Evolutionary conservation across 1,140 invertebrate genomes (phyloP).

Genomic region (Drosophila serrata): DNA sequence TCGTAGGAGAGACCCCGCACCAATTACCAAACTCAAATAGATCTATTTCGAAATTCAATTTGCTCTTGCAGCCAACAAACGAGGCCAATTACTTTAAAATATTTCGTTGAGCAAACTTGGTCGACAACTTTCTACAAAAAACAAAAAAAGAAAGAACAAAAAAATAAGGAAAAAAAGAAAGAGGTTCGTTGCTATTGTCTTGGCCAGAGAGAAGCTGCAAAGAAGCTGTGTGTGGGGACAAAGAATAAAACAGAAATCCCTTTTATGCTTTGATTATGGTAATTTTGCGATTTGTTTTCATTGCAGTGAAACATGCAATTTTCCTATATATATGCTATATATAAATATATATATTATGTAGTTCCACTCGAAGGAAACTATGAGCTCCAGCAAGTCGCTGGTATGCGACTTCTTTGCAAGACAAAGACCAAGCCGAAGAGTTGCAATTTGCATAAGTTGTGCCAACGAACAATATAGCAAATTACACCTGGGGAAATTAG

Average conservation of each 20-base stretch:
- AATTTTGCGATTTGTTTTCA: slow-evolving; percentile 77
- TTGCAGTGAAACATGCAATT: slow-evolving; percentile 75
- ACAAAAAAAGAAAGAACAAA: slow-evolving; percentile 11
- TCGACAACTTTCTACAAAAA: slow-evolving; percentile 51
- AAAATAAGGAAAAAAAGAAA: not conserved
- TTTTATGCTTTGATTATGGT: slow-evolving; percentile 77
- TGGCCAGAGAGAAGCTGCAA: slow-evolving; percentile 14
- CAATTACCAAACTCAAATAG: slow-evolving; percentile 67
- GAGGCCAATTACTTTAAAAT: slow-evolving; percentile 74
- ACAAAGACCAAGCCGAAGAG: slow-evolving; percentile 55
- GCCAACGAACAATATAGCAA: slow-evolving; percentile 31
- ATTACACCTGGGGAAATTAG: slow-evolving; percentile 3
- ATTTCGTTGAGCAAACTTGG: slow-evolving; percentile 63
- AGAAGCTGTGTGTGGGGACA: slow-evolving; percentile 17
- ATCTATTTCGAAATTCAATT: slow-evolving; percentile 69
- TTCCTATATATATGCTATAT: slow-evolving; percentile 52
- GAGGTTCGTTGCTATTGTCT: slow-evolving; percentile 42
- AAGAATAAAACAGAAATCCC: slow-evolving; percentile 50
- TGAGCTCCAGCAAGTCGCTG: slow-evolving; percentile 41
- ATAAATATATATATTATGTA: slow-evolving; percentile 36
- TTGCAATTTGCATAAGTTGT: slow-evolving; percentile 66
- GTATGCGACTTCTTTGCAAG: slow-evolving; percentile 61
- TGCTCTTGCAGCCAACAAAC: slow-evolving; percentile 57
- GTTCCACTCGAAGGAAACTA: slow-evolving; percentile 41
- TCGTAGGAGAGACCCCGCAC: slow-evolving; percentile 49